phyloP scores from a whole-genome alignment of 2,888 invertebrate genomes.

The Mythimna pallens region DNA sequence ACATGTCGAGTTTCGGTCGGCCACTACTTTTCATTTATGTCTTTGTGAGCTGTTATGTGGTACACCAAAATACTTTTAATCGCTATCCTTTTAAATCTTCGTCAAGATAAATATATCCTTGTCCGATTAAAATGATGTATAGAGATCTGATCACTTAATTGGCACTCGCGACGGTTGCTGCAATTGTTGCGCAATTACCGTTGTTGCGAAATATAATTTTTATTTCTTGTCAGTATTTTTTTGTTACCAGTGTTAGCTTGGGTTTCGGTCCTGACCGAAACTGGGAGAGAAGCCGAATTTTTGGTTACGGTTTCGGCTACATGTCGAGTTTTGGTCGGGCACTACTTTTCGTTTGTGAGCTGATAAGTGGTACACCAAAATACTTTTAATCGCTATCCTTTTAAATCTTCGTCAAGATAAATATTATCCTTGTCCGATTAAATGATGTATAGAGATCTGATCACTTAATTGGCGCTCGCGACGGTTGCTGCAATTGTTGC shows the following conservation, averaged over 20 bases:
- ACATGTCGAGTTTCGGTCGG: too few species aligned
- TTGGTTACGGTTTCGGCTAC: too few species aligned
- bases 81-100: constrained; percentile 34
- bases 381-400: constrained; percentile 36
- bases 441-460: constrained; percentile 49
- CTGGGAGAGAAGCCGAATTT: too few species aligned
- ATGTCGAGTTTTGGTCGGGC: too few species aligned
- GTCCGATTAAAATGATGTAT: constrained; percentile 43
- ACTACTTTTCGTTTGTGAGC: too few species aligned
- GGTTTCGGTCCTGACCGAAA: too few species aligned
- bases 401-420: constrained; percentile 38
- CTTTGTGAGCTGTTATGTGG: background rate
- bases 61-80: constrained; percentile 31
- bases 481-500: constrained; percentile 41
- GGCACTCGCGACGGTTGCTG: constrained; percentile 36
- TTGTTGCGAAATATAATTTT: constrained; percentile 54
- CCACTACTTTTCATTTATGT: too few species aligned
- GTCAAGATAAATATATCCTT: constrained; percentile 50
- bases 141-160: constrained; percentile 57
- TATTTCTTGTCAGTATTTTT: too few species aligned
- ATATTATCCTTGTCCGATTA: constrained; percentile 53
- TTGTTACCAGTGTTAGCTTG: too few species aligned
- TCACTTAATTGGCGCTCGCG: constrained; percentile 51
- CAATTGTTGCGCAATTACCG: constrained; percentile 50
- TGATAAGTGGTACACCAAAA: background rate